Conservation (phyloP, 1,140 invertebrate species). For the Bombus waltoni region DNA sequence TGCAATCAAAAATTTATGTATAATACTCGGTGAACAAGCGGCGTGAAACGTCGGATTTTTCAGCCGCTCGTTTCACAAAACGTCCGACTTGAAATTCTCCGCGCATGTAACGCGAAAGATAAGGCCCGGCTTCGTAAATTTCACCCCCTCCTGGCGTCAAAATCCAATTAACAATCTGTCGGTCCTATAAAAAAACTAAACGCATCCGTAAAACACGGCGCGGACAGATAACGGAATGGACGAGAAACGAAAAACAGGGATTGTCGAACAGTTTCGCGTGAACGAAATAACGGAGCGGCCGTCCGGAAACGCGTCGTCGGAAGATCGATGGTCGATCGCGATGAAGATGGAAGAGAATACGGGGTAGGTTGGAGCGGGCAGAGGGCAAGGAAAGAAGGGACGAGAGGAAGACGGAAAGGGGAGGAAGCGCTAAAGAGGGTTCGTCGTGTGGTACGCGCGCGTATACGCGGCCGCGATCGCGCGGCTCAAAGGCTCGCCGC, state of each 20-base stretch:
- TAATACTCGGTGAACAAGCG: background rate
- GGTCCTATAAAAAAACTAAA: background rate
- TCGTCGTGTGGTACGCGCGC: background rate
- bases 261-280: background rate
- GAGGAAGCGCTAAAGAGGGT: conserved; percentile 28
- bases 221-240: background rate
- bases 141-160: background rate
- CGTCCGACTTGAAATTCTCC: background rate
- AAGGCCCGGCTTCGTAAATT: background rate
- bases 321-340: conserved; percentile 44
- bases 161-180: background rate
- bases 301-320: conserved; percentile 33
- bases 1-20: background rate
- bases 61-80: too few relatives aligned
- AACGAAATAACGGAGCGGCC: conserved; percentile 35
- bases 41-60: background rate
- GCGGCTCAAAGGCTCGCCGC: conserved; percentile 57
- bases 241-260: background rate
- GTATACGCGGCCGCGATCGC: conserved; percentile 46
- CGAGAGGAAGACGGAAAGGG: background rate
- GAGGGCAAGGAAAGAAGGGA: background rate
- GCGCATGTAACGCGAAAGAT: background rate
- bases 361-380: too few relatives aligned
- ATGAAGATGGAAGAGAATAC: conserved; percentile 31
- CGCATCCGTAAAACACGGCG: background rate